A percentile compares a stretch with the other conserved stretches of the same genome.
phyloP scores from a whole-genome alignment of 1,140 invertebrate species.

The Macrostomum lignano region DNA sequence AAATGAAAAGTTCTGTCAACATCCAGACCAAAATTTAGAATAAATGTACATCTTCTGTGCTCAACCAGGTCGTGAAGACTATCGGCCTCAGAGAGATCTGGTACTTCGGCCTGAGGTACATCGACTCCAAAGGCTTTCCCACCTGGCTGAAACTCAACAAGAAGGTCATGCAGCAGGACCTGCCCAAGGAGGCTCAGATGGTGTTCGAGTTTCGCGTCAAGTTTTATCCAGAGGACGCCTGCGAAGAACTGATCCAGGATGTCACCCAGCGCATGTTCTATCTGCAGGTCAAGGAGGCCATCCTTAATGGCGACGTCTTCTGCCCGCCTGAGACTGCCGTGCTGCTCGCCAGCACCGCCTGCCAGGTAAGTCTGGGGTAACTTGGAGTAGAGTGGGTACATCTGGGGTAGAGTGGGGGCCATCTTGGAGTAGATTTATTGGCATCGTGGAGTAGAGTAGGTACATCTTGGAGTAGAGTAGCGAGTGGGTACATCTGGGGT shows the following conservation, averaged over 20 bases:
- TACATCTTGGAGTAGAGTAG: too few relatives aligned
- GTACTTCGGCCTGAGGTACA: constrained; percentile 98
- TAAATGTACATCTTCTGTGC: neutral
- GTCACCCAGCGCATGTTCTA: constrained; percentile 39
- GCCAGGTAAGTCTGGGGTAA: neutral
- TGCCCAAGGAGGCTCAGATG: constrained; percentile 73
- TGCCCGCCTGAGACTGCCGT: constrained; percentile 7
- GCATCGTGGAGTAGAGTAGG: too few relatives aligned
- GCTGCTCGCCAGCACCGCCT: constrained; percentile 5
- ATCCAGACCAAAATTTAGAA: constrained; percentile 5
- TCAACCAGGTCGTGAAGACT: constrained; percentile 58
- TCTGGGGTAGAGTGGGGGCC: too few relatives aligned
- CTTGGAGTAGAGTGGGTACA: neutral
- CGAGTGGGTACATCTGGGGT: too few relatives aligned
- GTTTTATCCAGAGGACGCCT: constrained; percentile 97
- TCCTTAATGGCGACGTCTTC: neutral
- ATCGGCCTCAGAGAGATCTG: constrained; percentile 94
- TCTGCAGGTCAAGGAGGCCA: constrained; percentile 10
- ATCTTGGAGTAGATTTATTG: too few relatives aligned
- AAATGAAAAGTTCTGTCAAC: too few relatives aligned
- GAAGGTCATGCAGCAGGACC: constrained; percentile 44
- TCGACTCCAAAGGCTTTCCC: constrained; percentile 76
- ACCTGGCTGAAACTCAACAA: constrained; percentile 99
- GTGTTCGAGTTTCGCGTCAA: constrained; percentile 97
- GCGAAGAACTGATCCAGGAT: constrained; percentile 91